Evolutionary conservation across 2,797 vertebrate genomes (phyloP).

Genomic region (Diglossa cyanea): DNA sequence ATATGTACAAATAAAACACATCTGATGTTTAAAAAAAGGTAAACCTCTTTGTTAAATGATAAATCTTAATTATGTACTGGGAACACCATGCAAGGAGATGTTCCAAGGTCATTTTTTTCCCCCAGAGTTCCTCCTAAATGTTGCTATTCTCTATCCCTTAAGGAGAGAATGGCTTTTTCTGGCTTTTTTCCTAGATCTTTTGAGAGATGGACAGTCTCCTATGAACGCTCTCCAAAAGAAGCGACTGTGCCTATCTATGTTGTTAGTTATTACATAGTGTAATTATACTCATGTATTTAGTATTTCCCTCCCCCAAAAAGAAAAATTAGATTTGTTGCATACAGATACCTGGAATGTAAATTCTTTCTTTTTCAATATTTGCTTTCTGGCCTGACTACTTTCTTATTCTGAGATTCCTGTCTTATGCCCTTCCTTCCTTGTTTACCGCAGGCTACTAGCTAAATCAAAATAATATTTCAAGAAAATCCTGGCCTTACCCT

Average conservation of each 20-base stretch:
- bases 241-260: not conserved
- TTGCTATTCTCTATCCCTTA: not conserved
- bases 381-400: not conserved
- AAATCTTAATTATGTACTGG: not conserved
- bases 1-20: conserved; percentile 61
- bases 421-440: not conserved
- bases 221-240: not conserved
- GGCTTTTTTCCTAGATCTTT: not conserved
- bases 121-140: not conserved
- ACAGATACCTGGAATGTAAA: not conserved
- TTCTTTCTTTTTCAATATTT: not conserved
- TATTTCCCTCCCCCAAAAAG: not conserved
- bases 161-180: not conserved
- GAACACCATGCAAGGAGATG: not conserved
- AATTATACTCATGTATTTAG: not conserved
- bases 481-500: not conserved
- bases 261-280: not conserved
- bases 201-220: not conserved
- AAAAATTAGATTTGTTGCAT: not conserved
- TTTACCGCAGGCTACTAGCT: not conserved
- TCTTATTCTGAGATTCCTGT: not conserved
- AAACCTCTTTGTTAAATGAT: not conserved
- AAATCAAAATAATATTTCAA: not conserved
- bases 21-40: not conserved
- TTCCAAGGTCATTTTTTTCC: not conserved